phyloP scores from a whole-genome alignment of 2,888 invertebrate species.

The Cheilosia soror region DNA sequence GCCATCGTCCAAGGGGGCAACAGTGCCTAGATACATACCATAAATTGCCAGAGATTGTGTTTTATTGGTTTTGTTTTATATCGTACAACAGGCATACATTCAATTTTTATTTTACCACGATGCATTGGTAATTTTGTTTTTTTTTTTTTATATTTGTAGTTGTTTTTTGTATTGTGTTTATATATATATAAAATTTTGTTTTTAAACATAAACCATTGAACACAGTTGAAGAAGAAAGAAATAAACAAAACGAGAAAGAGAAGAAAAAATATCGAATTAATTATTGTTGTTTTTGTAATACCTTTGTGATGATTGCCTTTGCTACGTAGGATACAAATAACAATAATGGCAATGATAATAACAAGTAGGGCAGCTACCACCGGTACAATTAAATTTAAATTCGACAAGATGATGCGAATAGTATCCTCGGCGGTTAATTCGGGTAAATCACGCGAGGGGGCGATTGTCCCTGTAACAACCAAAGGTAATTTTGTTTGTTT shows the following conservation, averaged over 20 bases:
- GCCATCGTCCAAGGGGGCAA: constrained; percentile 90
- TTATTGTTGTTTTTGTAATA: constrained; percentile 84
- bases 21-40: constrained; percentile 86
- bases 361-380: constrained; percentile 96
- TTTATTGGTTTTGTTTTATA: constrained; percentile 48
- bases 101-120: constrained; percentile 69
- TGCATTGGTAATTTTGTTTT: constrained; percentile 66
- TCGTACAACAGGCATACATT: constrained; percentile 75
- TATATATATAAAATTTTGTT: constrained; percentile 63
- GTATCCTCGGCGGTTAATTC: constrained; percentile 91
- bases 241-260: constrained; percentile 78
- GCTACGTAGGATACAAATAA: constrained; percentile 95
- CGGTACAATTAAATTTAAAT: constrained; percentile 96
- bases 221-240: constrained; percentile 76
- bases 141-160: constrained; percentile 48
- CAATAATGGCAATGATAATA: constrained; percentile 96
- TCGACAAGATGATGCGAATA: constrained; percentile 93
- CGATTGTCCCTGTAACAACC: constrained; percentile 96
- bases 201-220: constrained; percentile 76
- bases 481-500: constrained; percentile 77
- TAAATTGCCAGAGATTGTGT: constrained; percentile 26
- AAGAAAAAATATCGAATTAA: constrained; percentile 81
- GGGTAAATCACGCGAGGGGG: constrained; percentile 94
- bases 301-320: constrained; percentile 94
- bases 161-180: constrained; percentile 64